Conservation (phyloP, 2,888 invertebrate species). For the Trypoxylon attenuatum region DNA sequence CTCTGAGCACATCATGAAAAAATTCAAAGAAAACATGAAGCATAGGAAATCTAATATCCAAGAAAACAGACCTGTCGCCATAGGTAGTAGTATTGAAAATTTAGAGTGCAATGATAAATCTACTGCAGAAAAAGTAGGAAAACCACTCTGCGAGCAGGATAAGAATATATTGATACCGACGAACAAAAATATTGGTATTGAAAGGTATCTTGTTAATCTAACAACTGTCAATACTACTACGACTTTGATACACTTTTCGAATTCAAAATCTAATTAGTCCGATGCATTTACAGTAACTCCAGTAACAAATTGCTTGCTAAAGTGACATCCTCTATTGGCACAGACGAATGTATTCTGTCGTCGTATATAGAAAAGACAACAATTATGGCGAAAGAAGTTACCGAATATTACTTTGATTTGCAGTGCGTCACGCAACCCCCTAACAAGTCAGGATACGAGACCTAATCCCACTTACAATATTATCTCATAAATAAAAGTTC, state of each 20-base stretch:
- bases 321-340: slow-evolving; percentile 1
- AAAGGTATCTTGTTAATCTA: slow-evolving; percentile 23
- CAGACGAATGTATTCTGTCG: slow-evolving; percentile 7
- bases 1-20: slow-evolving; percentile 36
- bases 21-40: slow-evolving; percentile 33
- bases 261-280: not conserved
- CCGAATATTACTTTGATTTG: too few relatives aligned
- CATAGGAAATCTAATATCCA: not conserved
- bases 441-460: too few relatives aligned
- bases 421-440: too few relatives aligned
- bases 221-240: not conserved
- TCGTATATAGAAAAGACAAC: too few relatives aligned
- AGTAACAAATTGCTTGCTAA: slow-evolving; percentile 4
- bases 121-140: not conserved
- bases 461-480: too few relatives aligned
- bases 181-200: slow-evolving; percentile 5
- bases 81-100: slow-evolving; percentile 1
- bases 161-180: slow-evolving; percentile 3
- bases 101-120: not conserved
- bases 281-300: slow-evolving; percentile 20
- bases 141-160: not conserved
- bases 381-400: too few relatives aligned
- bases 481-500: too few relatives aligned
- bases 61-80: not conserved
- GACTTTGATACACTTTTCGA: not conserved